A percentile compares a stretch with the other conserved stretches of the same genome.
These are phyloP conservation scores for Odontamblyopus lacepedii DNA, from an alignment of 2,797 vertebrate species.

Conservation along the genomic window DNA sequence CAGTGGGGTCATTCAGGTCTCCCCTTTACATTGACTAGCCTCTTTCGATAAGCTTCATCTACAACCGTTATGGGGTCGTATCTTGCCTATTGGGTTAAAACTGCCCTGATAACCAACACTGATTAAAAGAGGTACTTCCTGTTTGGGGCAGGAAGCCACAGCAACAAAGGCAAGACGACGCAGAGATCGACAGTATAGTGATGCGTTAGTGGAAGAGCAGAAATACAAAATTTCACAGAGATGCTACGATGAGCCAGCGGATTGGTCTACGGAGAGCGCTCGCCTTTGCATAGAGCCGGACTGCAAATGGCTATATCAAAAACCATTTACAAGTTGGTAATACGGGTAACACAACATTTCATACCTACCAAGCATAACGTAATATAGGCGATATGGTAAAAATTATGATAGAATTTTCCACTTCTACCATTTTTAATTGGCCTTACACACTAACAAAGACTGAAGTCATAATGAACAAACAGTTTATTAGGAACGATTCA, in stretches of 20 bases:
- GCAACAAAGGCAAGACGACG: constrained; percentile 34
- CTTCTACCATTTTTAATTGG: too few species aligned
- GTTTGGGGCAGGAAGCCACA: constrained; percentile 21
- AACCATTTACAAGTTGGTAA: constrained; percentile 5
- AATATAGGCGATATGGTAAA: neutral
- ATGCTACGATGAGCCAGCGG: constrained; percentile 66
- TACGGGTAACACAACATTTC: constrained; percentile 47
- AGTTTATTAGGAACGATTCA: too few species aligned
- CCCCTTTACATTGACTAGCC: constrained; percentile 45
- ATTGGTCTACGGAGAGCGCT: constrained; percentile 45
- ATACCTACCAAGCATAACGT: constrained; percentile 17
- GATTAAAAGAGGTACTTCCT: constrained; percentile 45
- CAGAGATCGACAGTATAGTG: constrained; percentile 47
- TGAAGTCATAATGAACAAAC: too few species aligned
- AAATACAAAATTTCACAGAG: constrained; percentile 63
- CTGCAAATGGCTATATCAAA: constrained; percentile 22
- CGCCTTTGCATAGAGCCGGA: constrained; percentile 65
- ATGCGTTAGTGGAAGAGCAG: constrained; percentile 62
- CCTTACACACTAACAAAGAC: too few species aligned
- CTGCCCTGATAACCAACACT: constrained; percentile 46
- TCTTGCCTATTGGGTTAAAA: constrained; percentile 37
- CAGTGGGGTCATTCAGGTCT: constrained; percentile 69
- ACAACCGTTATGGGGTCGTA: constrained; percentile 37
- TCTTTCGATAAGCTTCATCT: constrained; percentile 43
- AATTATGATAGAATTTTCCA: too few species aligned